A percentile compares a stretch with the other conserved stretches of the same genome.
Conservation (phyloP, 2,113 vertebrate species). For the Boleophthalmus pectinirostris region DNA sequence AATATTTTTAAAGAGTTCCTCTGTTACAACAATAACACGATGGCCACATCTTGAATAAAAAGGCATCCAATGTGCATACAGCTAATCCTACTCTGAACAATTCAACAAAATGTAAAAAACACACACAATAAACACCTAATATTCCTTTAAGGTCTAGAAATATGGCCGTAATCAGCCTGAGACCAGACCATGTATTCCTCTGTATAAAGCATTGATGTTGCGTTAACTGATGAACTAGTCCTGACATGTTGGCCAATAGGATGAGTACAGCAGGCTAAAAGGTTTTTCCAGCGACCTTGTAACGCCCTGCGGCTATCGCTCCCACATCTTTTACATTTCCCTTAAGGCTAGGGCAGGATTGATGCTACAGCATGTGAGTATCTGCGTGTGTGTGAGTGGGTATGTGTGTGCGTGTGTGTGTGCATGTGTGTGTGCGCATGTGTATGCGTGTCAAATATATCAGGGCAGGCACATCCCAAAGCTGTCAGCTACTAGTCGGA, state of each 20-base stretch:
- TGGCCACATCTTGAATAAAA: neutral
- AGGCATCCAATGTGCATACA: neutral
- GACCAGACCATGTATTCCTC: neutral
- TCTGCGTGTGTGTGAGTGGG: constrained; percentile 19
- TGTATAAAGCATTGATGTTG: neutral
- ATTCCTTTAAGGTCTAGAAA: neutral
- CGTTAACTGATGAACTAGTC: constrained; percentile 19
- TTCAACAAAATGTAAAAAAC: neutral
- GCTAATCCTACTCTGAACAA: neutral
- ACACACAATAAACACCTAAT: neutral
- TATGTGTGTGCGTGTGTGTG: constrained; percentile 19
- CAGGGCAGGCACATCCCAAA: constrained; percentile 33
- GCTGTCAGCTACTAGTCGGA: constrained; percentile 54
- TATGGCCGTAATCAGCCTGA: neutral
- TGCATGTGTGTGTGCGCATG: neutral
- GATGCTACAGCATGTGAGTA: constrained; percentile 17
- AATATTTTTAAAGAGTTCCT: neutral
- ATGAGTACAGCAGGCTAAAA: constrained; percentile 20
- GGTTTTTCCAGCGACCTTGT: constrained; percentile 41
- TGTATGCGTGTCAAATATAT: constrained; percentile 21
- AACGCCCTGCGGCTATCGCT: constrained; percentile 29
- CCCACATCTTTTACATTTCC: constrained; percentile 28
- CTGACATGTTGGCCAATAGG: constrained; percentile 11
- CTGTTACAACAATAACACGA: neutral
- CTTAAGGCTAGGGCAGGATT: constrained; percentile 13